Conservation (phyloP, 2,797 vertebrate species). For the Anas capensis region DNA sequence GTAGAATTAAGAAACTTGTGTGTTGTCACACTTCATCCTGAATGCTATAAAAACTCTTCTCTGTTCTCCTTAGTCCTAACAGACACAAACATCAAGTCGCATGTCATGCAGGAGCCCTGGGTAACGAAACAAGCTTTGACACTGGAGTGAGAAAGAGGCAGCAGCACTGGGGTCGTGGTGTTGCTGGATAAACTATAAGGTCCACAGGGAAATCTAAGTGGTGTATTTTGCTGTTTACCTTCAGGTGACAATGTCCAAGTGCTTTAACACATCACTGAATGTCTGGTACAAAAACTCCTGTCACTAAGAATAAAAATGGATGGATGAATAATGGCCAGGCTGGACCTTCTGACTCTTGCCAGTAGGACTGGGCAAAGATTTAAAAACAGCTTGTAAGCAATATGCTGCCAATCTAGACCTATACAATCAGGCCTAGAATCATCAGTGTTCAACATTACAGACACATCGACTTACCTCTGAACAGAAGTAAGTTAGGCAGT, state of each 20-base stretch:
- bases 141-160: neutral
- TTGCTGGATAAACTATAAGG: conserved; percentile 33
- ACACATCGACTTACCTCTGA: conserved; percentile 3
- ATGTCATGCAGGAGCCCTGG: conserved; percentile 13
- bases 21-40: neutral
- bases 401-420: conserved; percentile 1
- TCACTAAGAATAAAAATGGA: conserved; percentile 60
- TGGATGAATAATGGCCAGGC: conserved; percentile 13
- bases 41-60: neutral
- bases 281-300: conserved; percentile 43
- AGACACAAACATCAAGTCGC: conserved; percentile 31
- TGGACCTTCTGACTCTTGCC: conserved; percentile 48
- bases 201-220: conserved; percentile 61
- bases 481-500: neutral
- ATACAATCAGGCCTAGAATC: neutral
- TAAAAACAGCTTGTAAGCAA: conserved; percentile 29
- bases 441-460: conserved; percentile 17
- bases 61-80: neutral
- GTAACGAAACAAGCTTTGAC: conserved; percentile 53
- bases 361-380: conserved; percentile 7
- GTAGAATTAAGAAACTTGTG: neutral
- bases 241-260: conserved; percentile 61
- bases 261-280: conserved; percentile 33
- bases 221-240: conserved; percentile 68
- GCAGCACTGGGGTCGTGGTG: neutral